A percentile compares a stretch with the other conserved stretches of the same genome.
These are phyloP conservation scores for Anastrepha ludens DNA, from an alignment of 1,140 invertebrate species.

Conservation along the genomic window DNA sequence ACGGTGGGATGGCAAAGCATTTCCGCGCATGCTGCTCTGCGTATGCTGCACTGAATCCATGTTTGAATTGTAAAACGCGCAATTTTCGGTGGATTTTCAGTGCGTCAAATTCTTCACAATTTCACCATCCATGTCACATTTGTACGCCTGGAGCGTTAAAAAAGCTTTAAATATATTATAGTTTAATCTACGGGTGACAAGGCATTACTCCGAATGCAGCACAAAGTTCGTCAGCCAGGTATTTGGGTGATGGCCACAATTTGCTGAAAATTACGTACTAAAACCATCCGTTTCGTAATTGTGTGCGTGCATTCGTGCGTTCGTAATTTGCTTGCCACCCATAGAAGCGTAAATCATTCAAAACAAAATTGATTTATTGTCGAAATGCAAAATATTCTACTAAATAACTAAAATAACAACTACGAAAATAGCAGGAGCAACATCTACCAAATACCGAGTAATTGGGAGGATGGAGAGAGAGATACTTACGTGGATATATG, in stretches of 20 bases:
- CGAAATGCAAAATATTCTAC: not conserved
- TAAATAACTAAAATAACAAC: too few species aligned
- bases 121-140: not conserved
- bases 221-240: not conserved
- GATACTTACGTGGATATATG: too few species aligned
- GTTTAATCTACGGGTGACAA: not conserved
- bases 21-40: not conserved
- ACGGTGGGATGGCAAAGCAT: not conserved
- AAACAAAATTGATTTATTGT: not conserved
- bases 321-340: not conserved
- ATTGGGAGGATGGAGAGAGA: too few species aligned
- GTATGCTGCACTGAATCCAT: not conserved
- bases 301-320: not conserved
- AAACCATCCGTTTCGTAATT: not conserved
- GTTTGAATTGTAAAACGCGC: not conserved
- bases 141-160: not conserved
- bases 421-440: too few species aligned
- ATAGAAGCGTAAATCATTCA: not conserved
- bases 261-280: too few species aligned
- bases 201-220: not conserved
- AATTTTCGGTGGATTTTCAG: slow-evolving; percentile 3
- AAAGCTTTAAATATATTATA: not conserved
- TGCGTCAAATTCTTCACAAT: not conserved
- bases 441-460: too few species aligned
- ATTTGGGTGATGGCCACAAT: not conserved